Conservation (phyloP, 2,113 vertebrate species). For the Erpornis zantholeuca region DNA sequence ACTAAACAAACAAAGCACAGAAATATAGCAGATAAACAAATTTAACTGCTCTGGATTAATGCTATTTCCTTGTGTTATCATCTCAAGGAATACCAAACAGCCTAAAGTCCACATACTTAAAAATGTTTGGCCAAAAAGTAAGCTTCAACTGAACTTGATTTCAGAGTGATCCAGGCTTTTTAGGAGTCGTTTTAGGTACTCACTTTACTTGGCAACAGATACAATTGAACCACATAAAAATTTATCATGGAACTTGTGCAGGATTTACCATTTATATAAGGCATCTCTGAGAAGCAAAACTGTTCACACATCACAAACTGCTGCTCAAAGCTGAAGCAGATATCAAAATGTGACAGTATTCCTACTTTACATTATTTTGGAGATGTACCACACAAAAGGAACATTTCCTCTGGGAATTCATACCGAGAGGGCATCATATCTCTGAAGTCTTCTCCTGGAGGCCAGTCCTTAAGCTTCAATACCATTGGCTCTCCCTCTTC, state of each 20-base stretch:
- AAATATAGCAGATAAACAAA: neutral
- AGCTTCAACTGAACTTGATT: neutral
- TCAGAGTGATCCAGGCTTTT: neutral
- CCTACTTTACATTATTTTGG: neutral
- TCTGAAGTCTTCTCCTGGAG: slow-evolving; percentile 82
- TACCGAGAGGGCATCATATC: slow-evolving; percentile 84
- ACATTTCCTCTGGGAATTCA: neutral
- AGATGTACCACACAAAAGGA: neutral
- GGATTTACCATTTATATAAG: neutral
- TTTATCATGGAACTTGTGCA: neutral
- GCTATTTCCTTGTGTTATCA: neutral
- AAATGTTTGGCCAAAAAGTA: neutral
- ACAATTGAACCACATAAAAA: neutral
- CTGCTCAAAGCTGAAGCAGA: neutral
- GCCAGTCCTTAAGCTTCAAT: slow-evolving; percentile 82
- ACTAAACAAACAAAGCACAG: neutral
- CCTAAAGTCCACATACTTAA: neutral
- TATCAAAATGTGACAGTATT: accelerated
- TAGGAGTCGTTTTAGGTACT: neutral
- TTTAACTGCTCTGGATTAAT: neutral
- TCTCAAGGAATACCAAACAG: neutral
- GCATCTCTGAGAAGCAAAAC: neutral
- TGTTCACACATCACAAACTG: neutral
- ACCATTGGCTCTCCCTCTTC: slow-evolving; percentile 79
- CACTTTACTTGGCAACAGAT: neutral